Percentiles rank a stretch among this genome's conserved stretches.
Evolutionary conservation across 2,113 vertebrate species (phyloP).

Genomic region (Elachura formosa): DNA sequence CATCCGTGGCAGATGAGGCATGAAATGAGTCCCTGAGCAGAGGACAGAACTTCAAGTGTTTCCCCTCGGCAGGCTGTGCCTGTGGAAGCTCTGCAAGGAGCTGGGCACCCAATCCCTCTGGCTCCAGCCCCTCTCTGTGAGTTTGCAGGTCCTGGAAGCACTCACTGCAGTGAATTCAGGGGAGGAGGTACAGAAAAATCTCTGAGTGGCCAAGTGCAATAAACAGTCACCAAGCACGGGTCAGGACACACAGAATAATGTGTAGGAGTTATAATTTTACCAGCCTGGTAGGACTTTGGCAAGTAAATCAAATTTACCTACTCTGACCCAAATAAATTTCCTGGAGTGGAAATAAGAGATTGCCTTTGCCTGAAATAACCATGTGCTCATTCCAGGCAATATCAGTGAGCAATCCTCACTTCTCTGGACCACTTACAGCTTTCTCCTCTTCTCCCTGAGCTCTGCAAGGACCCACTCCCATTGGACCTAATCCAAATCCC

Average conservation of each 20-base stretch:
- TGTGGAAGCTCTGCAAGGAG: neutral
- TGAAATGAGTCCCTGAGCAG: neutral
- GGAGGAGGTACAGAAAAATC: neutral
- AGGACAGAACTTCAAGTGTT: neutral
- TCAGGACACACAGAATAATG: neutral
- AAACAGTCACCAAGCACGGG: neutral
- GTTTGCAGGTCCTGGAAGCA: neutral
- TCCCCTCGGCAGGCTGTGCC: neutral
- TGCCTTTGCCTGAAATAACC: neutral
- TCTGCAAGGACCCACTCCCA: neutral
- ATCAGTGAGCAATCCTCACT: neutral
- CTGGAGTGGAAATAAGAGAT: neutral
- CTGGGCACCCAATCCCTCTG: neutral
- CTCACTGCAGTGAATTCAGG: neutral
- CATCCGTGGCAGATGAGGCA: fast-evolving
- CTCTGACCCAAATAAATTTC: neutral
- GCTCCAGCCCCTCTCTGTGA: neutral
- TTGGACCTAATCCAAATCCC: neutral
- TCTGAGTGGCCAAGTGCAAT: neutral
- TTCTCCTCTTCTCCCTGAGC: neutral
- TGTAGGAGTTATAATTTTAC: neutral
- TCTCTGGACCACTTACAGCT: neutral
- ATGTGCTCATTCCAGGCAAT: neutral
- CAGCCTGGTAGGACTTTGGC: neutral
- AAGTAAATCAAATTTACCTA: neutral